Base-by-base conservation (phyloP, 2,888 invertebrate species). In the Amiota communis region DNA sequence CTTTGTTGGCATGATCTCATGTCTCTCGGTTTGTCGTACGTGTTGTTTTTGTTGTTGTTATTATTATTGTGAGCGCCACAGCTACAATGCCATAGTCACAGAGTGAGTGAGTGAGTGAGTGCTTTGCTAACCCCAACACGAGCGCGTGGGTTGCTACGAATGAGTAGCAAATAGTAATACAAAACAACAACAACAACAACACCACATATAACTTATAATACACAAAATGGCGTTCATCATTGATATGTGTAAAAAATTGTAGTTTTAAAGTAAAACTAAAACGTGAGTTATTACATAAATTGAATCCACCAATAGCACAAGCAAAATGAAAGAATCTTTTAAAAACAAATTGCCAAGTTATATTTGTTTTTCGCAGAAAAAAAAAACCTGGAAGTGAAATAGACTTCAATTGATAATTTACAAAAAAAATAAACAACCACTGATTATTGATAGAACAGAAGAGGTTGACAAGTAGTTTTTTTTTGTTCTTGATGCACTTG, bases 121-220 rank as follows among this genome's bases (percentile, higher is more conserved):
- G 53, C 53, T n/a, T 53, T 15, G 53, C 53, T n/a, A 15, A 13
- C 13, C 13, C 53, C 53, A 53, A 53, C 53, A 53, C 20, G n/a
- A n/a, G 12, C 53, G 53, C 53, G 53, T 51, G 53, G 53, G 53
- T 36, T 36, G 36, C 53, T n/a, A 51, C 53, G 53, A 51, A 51
- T n/a, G n/a, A n/a, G 13, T n/a, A 6, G n/a, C 53, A 51, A n/a
- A 51, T 12, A 12, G n/a, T n/a, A 51, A n/a, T 51, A 51, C 12
- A 51, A 1, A 51, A 51, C 53, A 51, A n/a, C 53, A n/a, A 36
- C 36, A 36, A 36, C 23, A 77, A 71, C 78, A 80, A 75, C 75
- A 73, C 73, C 53, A 72, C 68, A 64, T 59, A 71, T 65, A 74
- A 74, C 70, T 72, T 75, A 79, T 73, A 76, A 76, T 72, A 48